phyloP scores from a whole-genome alignment of 2,113 vertebrate genomes.

The Lampris megalopsis region DNA sequence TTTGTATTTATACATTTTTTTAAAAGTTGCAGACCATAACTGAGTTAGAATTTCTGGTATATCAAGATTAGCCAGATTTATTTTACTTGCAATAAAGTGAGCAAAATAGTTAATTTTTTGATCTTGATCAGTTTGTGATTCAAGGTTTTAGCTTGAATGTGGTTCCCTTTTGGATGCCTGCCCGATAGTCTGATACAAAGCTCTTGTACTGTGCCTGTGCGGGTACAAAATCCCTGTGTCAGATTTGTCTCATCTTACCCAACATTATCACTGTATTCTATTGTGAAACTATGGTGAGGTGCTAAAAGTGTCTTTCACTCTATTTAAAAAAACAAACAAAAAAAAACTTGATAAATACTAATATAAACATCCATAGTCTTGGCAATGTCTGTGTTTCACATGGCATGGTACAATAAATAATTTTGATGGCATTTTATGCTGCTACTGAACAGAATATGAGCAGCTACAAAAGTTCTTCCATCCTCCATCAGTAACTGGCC shows the following conservation, averaged over 20 bases:
- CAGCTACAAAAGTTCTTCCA: background rate
- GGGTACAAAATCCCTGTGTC: background rate
- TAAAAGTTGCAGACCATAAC: background rate
- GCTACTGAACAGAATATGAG: background rate
- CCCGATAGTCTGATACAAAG: too few relatives aligned
- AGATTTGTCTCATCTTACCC: too few relatives aligned
- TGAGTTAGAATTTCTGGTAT: slow-evolving; percentile 10
- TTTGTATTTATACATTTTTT: background rate
- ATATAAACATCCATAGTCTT: background rate
- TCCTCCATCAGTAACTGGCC: background rate
- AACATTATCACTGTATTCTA: background rate
- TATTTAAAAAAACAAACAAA: too few relatives aligned
- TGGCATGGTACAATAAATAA: background rate
- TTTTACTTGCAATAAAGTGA: slow-evolving; percentile 38
- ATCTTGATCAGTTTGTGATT: background rate
- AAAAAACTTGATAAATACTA: background rate
- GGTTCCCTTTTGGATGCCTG: too few relatives aligned
- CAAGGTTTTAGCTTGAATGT: too few relatives aligned
- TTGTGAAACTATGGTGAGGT: too few relatives aligned
- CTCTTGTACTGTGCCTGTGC: background rate
- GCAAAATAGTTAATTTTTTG: background rate
- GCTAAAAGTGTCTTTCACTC: too few relatives aligned
- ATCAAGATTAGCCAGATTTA: background rate
- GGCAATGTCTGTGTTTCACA: background rate
- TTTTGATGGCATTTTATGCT: background rate